Percentiles rank a stretch among this genome's conserved stretches.
Evolutionary conservation across 1,140 invertebrate genomes (phyloP).

Genomic region (Temnothorax curvispinosus): DNA sequence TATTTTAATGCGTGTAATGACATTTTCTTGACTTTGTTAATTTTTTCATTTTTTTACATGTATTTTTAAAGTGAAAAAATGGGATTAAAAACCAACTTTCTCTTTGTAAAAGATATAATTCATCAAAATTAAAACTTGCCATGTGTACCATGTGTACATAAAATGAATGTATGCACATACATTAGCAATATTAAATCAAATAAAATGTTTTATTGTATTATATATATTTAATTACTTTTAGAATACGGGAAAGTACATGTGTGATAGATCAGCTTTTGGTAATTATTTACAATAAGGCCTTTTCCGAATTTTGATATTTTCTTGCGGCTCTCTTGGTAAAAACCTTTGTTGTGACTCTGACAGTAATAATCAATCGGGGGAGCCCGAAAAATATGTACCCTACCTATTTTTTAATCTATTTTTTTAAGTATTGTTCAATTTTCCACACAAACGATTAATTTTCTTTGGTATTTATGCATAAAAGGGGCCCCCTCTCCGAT

Average conservation of each 20-base stretch:
- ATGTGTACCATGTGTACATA: not conserved
- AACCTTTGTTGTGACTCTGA: too few relatives aligned
- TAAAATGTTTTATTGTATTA: not conserved
- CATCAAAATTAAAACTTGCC: not conserved
- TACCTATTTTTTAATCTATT: too few relatives aligned
- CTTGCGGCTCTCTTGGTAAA: too few relatives aligned
- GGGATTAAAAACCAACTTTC: not conserved
- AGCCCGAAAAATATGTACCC: too few relatives aligned
- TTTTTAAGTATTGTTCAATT: too few relatives aligned
- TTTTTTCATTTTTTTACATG: not conserved
- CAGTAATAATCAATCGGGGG: too few relatives aligned
- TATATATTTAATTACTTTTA: slow-evolving; percentile 1
- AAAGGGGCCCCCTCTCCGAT: too few relatives aligned
- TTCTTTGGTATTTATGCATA: too few relatives aligned
- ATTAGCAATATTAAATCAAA: slow-evolving; percentile 16
- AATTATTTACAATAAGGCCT: too few relatives aligned
- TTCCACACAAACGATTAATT: too few relatives aligned
- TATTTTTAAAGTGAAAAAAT: slow-evolving; percentile 10
- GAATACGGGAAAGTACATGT: not conserved
- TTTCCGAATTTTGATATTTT: too few relatives aligned
- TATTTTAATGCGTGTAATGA: not conserved
- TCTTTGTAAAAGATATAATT: not conserved
- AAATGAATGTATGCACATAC: not conserved
- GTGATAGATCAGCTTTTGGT: not conserved
- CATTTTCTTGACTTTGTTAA: not conserved